Evolutionary conservation across 2,797 vertebrate species (phyloP).

Genomic region (Scleropages formosus): DNA sequence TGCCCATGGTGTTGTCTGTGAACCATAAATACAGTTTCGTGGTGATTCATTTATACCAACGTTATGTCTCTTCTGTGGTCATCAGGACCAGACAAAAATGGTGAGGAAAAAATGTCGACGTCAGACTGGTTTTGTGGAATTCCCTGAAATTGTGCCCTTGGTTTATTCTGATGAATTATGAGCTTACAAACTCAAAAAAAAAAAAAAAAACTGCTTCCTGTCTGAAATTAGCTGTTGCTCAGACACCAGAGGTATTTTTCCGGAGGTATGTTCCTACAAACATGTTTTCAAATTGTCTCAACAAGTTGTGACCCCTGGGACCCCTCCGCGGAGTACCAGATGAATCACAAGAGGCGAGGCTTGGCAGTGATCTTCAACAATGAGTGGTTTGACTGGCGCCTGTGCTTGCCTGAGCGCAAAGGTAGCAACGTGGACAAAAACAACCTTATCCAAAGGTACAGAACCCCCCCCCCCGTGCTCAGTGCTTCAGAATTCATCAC

Average conservation of each 20-base stretch:
- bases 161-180: too few relatives aligned
- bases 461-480: not conserved
- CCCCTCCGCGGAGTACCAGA: conserved; percentile 81
- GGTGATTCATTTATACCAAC: too few relatives aligned
- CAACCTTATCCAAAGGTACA: conserved; percentile 75
- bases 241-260: not conserved
- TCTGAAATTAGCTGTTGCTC: not conserved
- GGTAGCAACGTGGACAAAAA: conserved; percentile 78
- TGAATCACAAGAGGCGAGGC: conserved; percentile 80
- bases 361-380: conserved; percentile 92
- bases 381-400: conserved; percentile 80
- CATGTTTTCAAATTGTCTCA: not conserved
- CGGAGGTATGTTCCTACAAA: not conserved
- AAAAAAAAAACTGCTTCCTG: too few relatives aligned
- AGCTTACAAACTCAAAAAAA: too few relatives aligned
- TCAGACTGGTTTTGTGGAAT: too few relatives aligned
- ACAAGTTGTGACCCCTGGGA: conserved; percentile 62
- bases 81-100: too few relatives aligned
- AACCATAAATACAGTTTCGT: too few relatives aligned
- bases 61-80: too few relatives aligned
- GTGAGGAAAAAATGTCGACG: too few relatives aligned
- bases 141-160: too few relatives aligned
- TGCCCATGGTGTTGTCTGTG: too few relatives aligned
- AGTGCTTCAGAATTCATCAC: not conserved
- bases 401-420: conserved; percentile 61